Percentiles rank a stretch among this genome's conserved stretches.
phyloP scores from a whole-genome alignment of 2,113 vertebrate genomes.

The Tetrax tetrax region DNA sequence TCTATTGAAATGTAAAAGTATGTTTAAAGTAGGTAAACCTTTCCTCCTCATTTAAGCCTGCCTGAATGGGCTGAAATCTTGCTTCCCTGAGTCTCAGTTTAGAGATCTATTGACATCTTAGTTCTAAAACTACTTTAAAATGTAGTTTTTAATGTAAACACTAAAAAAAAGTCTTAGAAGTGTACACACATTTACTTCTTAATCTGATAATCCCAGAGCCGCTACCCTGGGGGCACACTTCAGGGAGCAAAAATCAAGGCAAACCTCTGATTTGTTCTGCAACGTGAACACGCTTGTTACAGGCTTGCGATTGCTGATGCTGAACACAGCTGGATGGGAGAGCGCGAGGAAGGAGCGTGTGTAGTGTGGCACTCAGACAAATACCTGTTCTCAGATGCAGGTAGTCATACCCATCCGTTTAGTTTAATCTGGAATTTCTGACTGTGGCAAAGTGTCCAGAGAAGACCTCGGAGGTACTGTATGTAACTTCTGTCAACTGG shows the following conservation, averaged over 20 bases:
- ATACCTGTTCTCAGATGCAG: background rate
- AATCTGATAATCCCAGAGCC: background rate
- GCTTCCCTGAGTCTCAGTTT: background rate
- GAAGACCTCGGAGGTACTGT: no score
- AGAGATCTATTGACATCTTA: background rate
- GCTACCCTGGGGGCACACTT: constrained; percentile 10
- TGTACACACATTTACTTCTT: background rate
- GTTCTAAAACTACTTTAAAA: background rate
- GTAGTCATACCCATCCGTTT: accelerated
- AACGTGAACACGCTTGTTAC: background rate
- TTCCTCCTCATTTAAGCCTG: background rate
- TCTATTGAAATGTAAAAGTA: constrained; percentile 24
- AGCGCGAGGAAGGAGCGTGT: background rate
- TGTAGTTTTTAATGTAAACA: constrained; percentile 9
- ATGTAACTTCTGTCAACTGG: background rate
- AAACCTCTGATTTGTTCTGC: constrained; percentile 33
- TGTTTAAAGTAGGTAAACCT: constrained; percentile 21
- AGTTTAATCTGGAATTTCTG: background rate
- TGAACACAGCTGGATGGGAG: background rate
- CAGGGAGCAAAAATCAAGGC: constrained; percentile 18
- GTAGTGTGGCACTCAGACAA: background rate
- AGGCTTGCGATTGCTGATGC: background rate
- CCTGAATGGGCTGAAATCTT: background rate
- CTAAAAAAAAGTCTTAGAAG: background rate
- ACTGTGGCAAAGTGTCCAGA: background rate